Evolutionary conservation across 2,797 vertebrate genomes (phyloP).

Genomic region (Smutsia gigantea): DNA sequence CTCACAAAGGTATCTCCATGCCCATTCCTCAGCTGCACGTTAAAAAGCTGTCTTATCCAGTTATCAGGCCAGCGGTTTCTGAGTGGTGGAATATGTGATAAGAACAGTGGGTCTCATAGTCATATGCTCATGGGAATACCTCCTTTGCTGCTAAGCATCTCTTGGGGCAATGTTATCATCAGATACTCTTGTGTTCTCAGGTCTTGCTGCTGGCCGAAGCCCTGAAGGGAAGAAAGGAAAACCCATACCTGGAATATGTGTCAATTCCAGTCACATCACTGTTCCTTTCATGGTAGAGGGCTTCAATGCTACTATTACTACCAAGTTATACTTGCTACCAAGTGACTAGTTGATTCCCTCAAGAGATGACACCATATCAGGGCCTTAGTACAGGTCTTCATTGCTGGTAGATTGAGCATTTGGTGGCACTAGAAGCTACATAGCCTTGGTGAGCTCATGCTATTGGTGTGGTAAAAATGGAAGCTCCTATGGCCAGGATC

Average conservation of each 20-base stretch:
- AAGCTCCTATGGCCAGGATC: no score
- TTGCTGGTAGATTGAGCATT: background rate
- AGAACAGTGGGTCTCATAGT: background rate
- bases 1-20: background rate
- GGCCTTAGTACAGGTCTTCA: background rate
- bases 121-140: background rate
- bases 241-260: background rate
- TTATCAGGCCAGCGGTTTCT: background rate
- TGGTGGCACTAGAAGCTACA: background rate
- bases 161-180: background rate
- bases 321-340: background rate
- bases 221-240: background rate
- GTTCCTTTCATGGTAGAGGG: background rate
- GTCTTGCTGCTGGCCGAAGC: background rate
- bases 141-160: background rate
- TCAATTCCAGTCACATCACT: background rate
- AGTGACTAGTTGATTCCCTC: background rate
- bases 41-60: background rate
- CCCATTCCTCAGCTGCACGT: background rate
- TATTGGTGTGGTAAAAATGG: no score
- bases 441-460: background rate
- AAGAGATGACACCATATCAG: background rate
- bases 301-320: background rate
- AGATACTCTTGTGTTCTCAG: background rate
- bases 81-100: background rate